Percentiles rank a stretch among this genome's conserved stretches.
phyloP scores from a whole-genome alignment of 2,797 vertebrate genomes.

The Meriones psammophilus region DNA sequence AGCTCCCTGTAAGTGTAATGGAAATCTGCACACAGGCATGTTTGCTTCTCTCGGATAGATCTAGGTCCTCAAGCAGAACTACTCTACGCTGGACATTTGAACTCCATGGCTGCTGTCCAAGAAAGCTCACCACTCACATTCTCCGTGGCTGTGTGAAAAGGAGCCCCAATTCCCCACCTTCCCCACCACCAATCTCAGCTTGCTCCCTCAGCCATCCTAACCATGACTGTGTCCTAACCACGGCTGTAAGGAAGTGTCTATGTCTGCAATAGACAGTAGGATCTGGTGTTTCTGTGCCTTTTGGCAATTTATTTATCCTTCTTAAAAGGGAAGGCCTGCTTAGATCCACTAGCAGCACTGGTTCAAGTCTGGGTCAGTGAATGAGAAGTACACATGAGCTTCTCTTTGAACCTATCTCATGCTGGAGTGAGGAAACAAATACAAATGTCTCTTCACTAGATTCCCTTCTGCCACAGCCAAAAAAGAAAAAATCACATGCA shows the following conservation, averaged over 20 bases:
- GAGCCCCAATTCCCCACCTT: too few species aligned
- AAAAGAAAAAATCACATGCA: neutral
- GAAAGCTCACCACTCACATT: neutral
- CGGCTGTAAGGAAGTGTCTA: neutral
- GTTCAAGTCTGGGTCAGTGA: neutral
- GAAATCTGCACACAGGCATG: neutral
- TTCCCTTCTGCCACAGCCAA: neutral
- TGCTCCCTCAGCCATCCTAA: neutral
- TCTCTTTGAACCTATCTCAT: slow-evolving; percentile 8
- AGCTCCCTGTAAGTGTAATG: neutral
- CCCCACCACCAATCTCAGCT: neutral
- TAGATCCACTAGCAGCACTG: neutral
- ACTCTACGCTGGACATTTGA: neutral
- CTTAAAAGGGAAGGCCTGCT: neutral
- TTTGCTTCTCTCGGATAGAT: neutral
- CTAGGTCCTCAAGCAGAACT: neutral
- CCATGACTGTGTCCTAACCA: too few species aligned
- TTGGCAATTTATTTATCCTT: neutral
- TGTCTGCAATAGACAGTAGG: neutral
- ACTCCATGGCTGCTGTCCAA: neutral
- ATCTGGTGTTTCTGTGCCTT: neutral
- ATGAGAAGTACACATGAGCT: neutral
- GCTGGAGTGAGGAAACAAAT: neutral
- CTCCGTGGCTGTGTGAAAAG: neutral
- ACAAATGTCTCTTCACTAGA: neutral